Evolutionary conservation across 1,140 invertebrate species (phyloP).

Genomic region (Campoletis sonorensis): DNA sequence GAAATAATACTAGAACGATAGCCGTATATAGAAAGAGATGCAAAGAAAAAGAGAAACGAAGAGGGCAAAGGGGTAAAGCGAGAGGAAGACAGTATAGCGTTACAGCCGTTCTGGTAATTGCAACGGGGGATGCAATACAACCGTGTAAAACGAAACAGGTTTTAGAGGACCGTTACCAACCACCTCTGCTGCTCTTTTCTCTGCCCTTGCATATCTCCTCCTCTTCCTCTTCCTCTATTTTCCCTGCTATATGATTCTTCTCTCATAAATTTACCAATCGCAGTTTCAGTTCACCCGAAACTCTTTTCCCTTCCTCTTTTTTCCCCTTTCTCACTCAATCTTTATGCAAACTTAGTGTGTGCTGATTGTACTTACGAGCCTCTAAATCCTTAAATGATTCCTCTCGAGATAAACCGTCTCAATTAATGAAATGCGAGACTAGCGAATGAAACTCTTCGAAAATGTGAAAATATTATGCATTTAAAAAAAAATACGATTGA

Average conservation of each 20-base stretch:
- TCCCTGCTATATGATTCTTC: neutral
- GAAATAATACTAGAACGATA: conserved; percentile 32
- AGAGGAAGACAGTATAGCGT: neutral
- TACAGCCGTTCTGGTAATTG: conserved; percentile 29
- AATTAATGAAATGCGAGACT: neutral
- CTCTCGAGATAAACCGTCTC: neutral
- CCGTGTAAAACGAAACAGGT: conserved; percentile 31
- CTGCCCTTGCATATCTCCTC: conserved; percentile 11
- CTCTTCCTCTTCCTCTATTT: neutral
- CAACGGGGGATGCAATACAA: conserved; percentile 33
- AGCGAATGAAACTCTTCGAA: no score
- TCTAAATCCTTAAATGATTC: neutral
- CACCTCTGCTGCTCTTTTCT: conserved; percentile 34
- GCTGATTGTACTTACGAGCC: neutral
- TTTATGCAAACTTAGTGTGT: neutral
- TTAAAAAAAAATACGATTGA: no score
- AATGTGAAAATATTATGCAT: no score
- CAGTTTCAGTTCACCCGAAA: neutral
- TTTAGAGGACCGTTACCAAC: conserved; percentile 22
- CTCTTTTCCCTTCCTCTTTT: neutral
- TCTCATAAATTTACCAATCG: neutral
- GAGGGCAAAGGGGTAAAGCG: neutral
- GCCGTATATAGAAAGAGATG: neutral
- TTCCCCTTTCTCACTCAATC: neutral
- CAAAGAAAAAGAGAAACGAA: neutral